Base-by-base conservation (phyloP, 2,797 vertebrate species). In the Hippocampus kuda region DNA sequence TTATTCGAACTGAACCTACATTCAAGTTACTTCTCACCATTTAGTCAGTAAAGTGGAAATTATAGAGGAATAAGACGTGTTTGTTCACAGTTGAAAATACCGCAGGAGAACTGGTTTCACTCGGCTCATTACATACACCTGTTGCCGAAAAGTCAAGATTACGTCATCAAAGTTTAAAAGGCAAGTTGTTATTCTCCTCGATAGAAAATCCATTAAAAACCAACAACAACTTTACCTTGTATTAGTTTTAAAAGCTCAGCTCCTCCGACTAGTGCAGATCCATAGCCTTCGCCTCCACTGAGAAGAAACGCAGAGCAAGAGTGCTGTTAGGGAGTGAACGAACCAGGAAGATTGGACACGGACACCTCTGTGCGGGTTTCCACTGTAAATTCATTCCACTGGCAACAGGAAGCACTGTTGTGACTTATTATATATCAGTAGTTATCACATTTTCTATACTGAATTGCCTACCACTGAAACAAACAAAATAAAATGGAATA, bases 311-410 rank as follows among this genome's bases (percentile, higher is more conserved):
- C 26, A 27, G 26, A 15, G 24, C 24, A 4, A 24, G 24, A 27
- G n/a, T 57, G 56, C 56, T 57, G 56, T 15, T 27, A 57, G 56
- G 11, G 44, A 24, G 62, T 64, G 41, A 64, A 26, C 41, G 4
- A 44, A 64, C 62, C 62, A 42, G 62, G 62, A 64, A 64, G 62
- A 44, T 46, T 13, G 62, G 22, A 26, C 41, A 42, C 62, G 1
- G 20, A 41, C 34, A 38, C 59, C 34, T 62, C 60, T 41, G 27
- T 12, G 6, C 16, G 49, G 7, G 30, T 22, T 38, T 22, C 9
- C 60, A 22, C 10, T 42, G 34, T 20, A 22, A 34, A 38, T 38
- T 38, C 30, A 41, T 12, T 22, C 34, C 30, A 41, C 3, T 46
- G 62, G 2, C 41, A 64, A 64, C 62, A 44, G 41, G 62, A 64